Percentiles rank a stretch among this genome's conserved stretches.
Evolutionary conservation across 2,113 vertebrate species (phyloP).

Genomic region (Sphaerodactylus townsendi): DNA sequence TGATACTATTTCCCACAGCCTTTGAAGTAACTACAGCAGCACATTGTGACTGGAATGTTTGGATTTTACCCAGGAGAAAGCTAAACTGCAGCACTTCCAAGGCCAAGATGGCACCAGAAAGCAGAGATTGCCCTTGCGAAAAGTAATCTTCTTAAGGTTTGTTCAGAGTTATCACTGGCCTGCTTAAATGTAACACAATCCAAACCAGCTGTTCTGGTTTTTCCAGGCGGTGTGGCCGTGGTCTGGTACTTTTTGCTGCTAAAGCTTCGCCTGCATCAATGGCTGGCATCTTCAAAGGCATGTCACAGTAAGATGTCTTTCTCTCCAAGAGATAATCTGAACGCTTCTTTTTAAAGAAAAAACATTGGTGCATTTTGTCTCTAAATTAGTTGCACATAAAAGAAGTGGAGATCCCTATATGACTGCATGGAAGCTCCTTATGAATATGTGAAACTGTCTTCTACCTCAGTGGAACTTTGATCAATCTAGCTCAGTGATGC

Average conservation of each 20-base stretch:
- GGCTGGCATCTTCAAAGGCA: too few species aligned
- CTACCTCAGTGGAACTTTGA: too few species aligned
- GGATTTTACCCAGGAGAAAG: conserved; percentile 49
- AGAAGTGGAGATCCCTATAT: conserved; percentile 22
- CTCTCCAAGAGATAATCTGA: too few species aligned
- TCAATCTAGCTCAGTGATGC: too few species aligned
- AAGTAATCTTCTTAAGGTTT: conserved; percentile 66
- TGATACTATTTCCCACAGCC: conserved; percentile 26
- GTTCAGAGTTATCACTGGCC: conserved; percentile 43
- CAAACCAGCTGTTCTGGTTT: too few species aligned
- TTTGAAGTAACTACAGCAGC: conserved; percentile 33
- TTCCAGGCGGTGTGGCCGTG: too few species aligned
- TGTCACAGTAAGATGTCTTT: too few species aligned
- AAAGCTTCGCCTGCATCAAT: too few species aligned
- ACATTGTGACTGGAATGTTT: conserved; percentile 33
- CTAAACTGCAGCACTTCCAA: conserved; percentile 53
- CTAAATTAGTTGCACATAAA: conserved; percentile 37
- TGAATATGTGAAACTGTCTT: too few species aligned
- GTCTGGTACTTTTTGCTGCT: too few species aligned
- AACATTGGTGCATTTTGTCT: conserved; percentile 44
- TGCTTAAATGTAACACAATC: conserved; percentile 48
- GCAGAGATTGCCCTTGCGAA: conserved; percentile 58
- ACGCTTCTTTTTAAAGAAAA: too few species aligned
- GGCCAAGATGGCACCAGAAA: conserved; percentile 54
- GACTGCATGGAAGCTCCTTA: background rate